phyloP scores from a whole-genome alignment of 2,888 invertebrate species.

The Platycnemis pennipes region DNA sequence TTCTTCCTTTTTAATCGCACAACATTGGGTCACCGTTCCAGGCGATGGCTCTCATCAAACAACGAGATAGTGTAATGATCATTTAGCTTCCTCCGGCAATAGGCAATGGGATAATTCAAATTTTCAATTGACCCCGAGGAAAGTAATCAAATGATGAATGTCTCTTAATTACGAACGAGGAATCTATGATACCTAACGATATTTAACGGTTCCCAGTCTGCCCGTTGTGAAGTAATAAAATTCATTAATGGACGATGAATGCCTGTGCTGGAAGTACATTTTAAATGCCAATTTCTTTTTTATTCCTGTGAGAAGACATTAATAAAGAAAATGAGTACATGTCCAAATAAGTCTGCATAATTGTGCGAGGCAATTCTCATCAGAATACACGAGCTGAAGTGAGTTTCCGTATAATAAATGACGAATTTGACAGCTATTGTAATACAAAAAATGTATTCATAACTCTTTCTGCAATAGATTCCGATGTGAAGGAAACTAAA shows the following conservation, averaged over 20 bases:
- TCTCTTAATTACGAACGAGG: background rate
- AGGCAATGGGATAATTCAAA: background rate
- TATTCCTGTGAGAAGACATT: background rate
- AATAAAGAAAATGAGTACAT: background rate
- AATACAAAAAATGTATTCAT: no score
- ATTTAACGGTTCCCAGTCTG: background rate
- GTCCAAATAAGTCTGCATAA: background rate
- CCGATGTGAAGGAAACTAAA: no score
- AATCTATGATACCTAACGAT: background rate
- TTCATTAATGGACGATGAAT: background rate
- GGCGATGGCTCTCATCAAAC: background rate
- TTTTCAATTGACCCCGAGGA: background rate
- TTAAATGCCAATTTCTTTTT: background rate
- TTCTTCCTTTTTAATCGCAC: background rate
- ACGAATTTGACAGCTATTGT: no score
- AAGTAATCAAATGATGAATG: background rate
- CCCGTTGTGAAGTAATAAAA: background rate
- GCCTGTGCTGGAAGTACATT: background rate
- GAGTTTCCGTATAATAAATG: no score
- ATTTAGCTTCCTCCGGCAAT: background rate
- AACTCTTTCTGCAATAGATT: no score
- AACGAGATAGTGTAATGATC: background rate
- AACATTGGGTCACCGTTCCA: background rate
- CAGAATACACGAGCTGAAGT: background rate
- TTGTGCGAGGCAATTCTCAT: background rate